phyloP scores from a whole-genome alignment of 2,888 invertebrate species.

The Pardosa pseudoannulata region DNA sequence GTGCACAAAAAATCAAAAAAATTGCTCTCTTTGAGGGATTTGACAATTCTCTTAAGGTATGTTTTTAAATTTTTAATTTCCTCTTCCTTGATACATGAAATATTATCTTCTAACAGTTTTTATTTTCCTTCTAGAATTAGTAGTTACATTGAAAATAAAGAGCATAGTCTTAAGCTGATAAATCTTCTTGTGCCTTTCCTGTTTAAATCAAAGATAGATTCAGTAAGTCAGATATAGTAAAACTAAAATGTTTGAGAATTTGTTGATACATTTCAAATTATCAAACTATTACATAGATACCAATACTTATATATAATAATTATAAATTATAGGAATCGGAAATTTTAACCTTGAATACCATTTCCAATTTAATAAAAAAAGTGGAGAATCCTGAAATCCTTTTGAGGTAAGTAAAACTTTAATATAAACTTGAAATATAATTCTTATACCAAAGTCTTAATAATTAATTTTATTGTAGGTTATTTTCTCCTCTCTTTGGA shows the following conservation, averaged over 20 bases:
- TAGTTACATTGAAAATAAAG: conserved; percentile 36
- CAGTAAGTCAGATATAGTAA: too few relatives aligned
- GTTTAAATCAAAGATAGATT: conserved; percentile 28
- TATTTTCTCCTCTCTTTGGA: conserved; percentile 67
- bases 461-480: conserved; percentile 40
- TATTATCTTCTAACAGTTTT: background rate
- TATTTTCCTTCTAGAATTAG: conserved; percentile 53
- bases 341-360: conserved; percentile 53
- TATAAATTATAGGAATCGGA: conserved; percentile 62
- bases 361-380: conserved; percentile 43
- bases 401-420: conserved; percentile 22
- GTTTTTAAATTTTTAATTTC: background rate
- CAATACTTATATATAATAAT: too few relatives aligned
- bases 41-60: conserved; percentile 60
- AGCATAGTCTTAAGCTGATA: conserved; percentile 48
- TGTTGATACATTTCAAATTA: too few relatives aligned
- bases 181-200: conserved; percentile 53
- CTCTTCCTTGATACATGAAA: too few relatives aligned
- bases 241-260: too few relatives aligned
- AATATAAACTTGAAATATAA: too few relatives aligned
- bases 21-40: conserved; percentile 36
- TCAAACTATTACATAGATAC: too few relatives aligned
- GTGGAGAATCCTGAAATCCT: conserved; percentile 41
- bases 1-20: conserved; percentile 44
- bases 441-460: too few relatives aligned